These are phyloP conservation scores for Peromyscus leucopus DNA, from an alignment of 2,113 vertebrate genomes.

Conservation along the genomic window DNA sequence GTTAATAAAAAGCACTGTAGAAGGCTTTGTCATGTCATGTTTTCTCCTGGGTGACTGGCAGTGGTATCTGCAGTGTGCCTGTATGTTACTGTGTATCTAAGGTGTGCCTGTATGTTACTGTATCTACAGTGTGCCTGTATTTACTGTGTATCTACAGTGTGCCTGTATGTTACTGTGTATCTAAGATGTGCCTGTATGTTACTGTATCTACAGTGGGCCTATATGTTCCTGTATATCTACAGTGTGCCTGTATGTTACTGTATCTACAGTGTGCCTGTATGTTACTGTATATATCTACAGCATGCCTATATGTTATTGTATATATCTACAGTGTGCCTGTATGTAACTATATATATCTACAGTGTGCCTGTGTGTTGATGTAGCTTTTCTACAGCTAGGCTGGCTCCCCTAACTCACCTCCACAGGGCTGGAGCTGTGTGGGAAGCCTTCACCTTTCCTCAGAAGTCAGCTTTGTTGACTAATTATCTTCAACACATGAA, in stretches of 20 bases:
- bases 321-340: not conserved
- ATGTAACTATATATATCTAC: not conserved
- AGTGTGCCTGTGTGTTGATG: not conserved
- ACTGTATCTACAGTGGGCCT: not conserved
- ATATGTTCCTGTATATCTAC: not conserved
- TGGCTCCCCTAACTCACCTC: rapidly evolving
- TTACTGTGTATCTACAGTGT: not conserved
- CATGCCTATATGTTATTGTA: not conserved
- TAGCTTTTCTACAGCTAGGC: not conserved
- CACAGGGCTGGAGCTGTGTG: not conserved
- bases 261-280: not conserved
- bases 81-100: not conserved
- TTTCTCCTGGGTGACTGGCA: not conserved
- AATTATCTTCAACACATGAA: not conserved
- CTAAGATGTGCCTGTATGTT: not conserved
- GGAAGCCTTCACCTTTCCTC: not conserved
- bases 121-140: not conserved
- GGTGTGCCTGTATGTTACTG: not conserved
- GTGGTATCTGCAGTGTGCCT: not conserved
- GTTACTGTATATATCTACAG: not conserved
- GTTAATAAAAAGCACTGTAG: slow-evolving; percentile 4
- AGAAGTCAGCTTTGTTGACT: not conserved
- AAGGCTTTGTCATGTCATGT: not conserved
- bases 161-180: not conserved
- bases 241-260: not conserved